These are phyloP conservation scores for Fulmarus glacialis DNA, from an alignment of 2,113 vertebrate genomes.

Conservation along the genomic window DNA sequence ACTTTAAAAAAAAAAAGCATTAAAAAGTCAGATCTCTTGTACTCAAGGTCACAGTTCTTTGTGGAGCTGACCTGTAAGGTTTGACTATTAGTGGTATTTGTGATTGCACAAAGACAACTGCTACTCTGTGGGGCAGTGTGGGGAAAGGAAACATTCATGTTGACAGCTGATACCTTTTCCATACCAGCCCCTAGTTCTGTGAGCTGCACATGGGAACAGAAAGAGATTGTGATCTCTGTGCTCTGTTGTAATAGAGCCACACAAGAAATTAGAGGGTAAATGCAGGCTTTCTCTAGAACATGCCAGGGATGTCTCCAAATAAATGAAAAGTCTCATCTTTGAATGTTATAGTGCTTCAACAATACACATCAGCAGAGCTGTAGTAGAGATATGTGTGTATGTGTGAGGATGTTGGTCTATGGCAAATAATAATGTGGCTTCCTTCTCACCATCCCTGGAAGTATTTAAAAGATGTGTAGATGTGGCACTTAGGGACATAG, in stretches of 20 bases:
- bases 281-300: neutral
- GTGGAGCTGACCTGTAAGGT: neutral
- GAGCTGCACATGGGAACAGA: neutral
- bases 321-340: neutral
- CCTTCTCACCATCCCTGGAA: neutral
- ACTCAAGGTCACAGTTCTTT: neutral
- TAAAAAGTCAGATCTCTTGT: neutral
- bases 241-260: neutral
- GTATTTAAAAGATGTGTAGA: neutral
- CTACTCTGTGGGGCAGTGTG: neutral
- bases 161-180: neutral
- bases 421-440: neutral
- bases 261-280: neutral
- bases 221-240: neutral
- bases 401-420: neutral
- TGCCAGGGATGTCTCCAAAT: neutral
- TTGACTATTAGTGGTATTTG: neutral
- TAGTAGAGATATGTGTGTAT: accelerated
- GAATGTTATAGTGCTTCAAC: neutral
- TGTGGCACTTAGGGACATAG: neutral
- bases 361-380: neutral
- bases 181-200: neutral
- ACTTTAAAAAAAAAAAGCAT: neutral
- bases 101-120: neutral
- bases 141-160: neutral